Base-by-base conservation (phyloP, 1,140 invertebrate genomes). In the Lutraria rhynchaena region DNA sequence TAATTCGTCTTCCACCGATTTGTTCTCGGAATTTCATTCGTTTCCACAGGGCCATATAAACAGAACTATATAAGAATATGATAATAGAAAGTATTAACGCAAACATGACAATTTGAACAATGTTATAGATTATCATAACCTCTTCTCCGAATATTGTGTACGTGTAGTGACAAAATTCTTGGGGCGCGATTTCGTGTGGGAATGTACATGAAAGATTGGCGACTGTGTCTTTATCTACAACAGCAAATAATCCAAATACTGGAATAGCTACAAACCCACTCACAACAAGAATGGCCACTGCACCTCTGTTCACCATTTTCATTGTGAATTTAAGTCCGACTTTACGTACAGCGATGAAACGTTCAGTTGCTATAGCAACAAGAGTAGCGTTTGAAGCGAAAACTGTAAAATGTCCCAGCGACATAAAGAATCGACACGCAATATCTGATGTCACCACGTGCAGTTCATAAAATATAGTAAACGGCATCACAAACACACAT, bases 81-180 rank as follows among this genome's bases (percentile, higher is more conserved):
- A 89, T 89, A 27, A 81, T 46, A 17, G 86, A 22, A 7, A 88
- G 71, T n/a, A 83, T 73, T 0, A 84, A 22, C 35, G 87, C 83
- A 63, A 86, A 89, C 11, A 67, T 19, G 1, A 86, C 2, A 70
- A 86, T 86, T 1, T 87, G 75, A 1, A 80, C n/a, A 13, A 74
- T 75, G 76, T 89, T 87, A 58, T 88, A 89, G 17, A 75, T 49
- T 0, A 44, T 69, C 13, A 81, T 83, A 19, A 75, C 51, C 22
- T 29, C 46, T 35, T 84, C 61, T 5, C 88, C 88, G 24, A 85
- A 22, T 9, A 87, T 57, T 1, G 84, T 70, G 46, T 80, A 86
- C 4, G 88, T 89, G 73, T 88, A 89, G 74, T 87, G 86, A 61
- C 88, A 89, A 51, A 86, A 87, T 55, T 41, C 29, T 9, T 57